Percentiles rank a stretch among this genome's conserved stretches.
These are phyloP conservation scores for Oscheius sp. DNA, from an alignment of 2,888 invertebrate species.

Conservation along the genomic window DNA sequence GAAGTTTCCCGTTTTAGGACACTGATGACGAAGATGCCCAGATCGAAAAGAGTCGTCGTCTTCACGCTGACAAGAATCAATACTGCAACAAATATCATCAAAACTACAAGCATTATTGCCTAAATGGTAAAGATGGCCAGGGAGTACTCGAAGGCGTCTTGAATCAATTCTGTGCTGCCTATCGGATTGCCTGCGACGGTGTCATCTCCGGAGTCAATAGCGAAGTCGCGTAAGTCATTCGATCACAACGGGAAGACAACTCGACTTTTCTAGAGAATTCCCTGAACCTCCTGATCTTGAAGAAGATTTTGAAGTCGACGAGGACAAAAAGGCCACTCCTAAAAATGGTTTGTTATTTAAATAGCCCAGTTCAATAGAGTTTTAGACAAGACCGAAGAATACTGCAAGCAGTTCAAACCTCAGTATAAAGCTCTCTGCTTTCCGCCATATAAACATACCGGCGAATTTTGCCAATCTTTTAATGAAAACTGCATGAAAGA, in stretches of 20 bases:
- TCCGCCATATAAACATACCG: not conserved
- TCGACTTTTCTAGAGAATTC: constrained; percentile 10
- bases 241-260: not conserved
- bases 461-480: constrained; percentile 29
- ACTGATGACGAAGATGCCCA: constrained; percentile 33
- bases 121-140: constrained; percentile 29
- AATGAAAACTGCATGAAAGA: constrained; percentile 23
- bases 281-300: not conserved
- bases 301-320: constrained; percentile 5
- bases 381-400: constrained; percentile 23
- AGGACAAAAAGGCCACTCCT: not conserved
- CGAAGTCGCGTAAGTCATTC: not conserved
- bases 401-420: constrained; percentile 17
- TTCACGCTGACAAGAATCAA: constrained; percentile 35
- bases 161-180: constrained; percentile 46
- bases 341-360: not conserved
- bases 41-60: constrained; percentile 14
- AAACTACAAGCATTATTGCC: constrained; percentile 49
- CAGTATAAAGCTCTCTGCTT: constrained; percentile 16
- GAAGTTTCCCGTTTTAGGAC: constrained; percentile 1
- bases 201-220: constrained; percentile 8
- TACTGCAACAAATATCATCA: constrained; percentile 47
- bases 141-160: constrained; percentile 45
- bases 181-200: constrained; percentile 39
- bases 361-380: not conserved